Percentiles rank a stretch among this genome's conserved stretches.
These are phyloP conservation scores for Leptinotarsa haldemani DNA, from an alignment of 2,888 invertebrate species.

Conservation along the genomic window DNA sequence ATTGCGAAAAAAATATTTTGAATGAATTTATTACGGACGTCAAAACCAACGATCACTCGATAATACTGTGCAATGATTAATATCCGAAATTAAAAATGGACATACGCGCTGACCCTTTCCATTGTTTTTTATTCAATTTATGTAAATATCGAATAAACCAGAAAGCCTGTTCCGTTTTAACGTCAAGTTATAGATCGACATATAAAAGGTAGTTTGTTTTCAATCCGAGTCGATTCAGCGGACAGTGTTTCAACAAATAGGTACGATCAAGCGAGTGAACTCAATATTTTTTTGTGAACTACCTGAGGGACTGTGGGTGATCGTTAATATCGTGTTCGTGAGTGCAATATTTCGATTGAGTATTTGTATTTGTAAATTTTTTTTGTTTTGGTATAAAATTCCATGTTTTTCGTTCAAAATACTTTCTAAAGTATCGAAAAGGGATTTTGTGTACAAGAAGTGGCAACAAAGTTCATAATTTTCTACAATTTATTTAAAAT, in stretches of 20 bases:
- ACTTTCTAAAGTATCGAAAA: no score
- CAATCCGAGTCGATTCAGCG: neutral
- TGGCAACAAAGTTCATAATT: no score
- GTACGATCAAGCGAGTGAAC: neutral
- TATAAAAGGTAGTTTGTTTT: slow-evolving; percentile 20
- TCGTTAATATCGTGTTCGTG: neutral
- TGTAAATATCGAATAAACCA: slow-evolving; percentile 8
- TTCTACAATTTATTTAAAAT: no score
- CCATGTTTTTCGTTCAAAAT: no score
- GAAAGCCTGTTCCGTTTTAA: neutral
- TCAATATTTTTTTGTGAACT: no score
- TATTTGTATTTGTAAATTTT: no score
- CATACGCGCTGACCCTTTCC: slow-evolving; percentile 21
- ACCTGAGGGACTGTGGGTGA: neutral
- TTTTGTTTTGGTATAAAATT: no score
- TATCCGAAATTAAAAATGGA: slow-evolving; percentile 13
- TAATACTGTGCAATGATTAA: neutral
- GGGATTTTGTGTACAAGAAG: no score
- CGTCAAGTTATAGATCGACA: slow-evolving; percentile 9
- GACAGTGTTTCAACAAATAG: neutral
- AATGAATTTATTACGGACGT: slow-evolving; percentile 3
- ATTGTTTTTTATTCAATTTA: slow-evolving; percentile 23
- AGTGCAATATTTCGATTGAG: neutral
- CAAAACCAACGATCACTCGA: slow-evolving; percentile 3
- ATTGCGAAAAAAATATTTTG: no score